Conservation (phyloP, 2,888 invertebrate species). For the Nebria salina region DNA sequence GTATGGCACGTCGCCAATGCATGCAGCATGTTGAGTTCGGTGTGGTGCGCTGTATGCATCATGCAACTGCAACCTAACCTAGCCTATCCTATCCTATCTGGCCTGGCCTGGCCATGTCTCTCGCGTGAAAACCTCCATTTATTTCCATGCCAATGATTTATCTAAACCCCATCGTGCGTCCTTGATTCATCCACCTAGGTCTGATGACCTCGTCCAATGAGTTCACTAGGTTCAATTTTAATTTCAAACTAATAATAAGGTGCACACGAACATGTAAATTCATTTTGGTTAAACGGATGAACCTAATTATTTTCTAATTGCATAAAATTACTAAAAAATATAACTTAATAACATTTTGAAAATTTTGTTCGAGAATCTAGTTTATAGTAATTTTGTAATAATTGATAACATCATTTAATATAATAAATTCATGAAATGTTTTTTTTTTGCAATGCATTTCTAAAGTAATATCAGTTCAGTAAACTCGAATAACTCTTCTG, state of each 20-base stretch:
- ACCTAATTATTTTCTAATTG: no score
- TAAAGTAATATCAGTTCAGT: no score
- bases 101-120: slow-evolving; percentile 13
- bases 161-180: slow-evolving; percentile 2
- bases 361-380: no score
- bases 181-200: slow-evolving; percentile 3
- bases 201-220: slow-evolving; percentile 6
- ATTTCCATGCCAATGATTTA: slow-evolving; percentile 16
- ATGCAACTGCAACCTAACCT: slow-evolving; percentile 7
- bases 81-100: not conserved
- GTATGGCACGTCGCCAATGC: slow-evolving; percentile 9
- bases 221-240: slow-evolving; percentile 11
- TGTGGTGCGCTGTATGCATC: not conserved
- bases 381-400: no score
- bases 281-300: no score
- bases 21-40: not conserved
- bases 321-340: no score
- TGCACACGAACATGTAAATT: no score
- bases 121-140: slow-evolving; percentile 4
- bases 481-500: no score
- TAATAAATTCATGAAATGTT: no score
- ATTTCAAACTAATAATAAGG: not conserved
- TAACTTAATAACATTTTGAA: no score
- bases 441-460: no score
- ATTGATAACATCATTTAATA: no score